Percentiles rank a stretch among this genome's conserved stretches.
Conservation (phyloP, 1,140 invertebrate genomes). For the Drosophila ohnishii region DNA sequence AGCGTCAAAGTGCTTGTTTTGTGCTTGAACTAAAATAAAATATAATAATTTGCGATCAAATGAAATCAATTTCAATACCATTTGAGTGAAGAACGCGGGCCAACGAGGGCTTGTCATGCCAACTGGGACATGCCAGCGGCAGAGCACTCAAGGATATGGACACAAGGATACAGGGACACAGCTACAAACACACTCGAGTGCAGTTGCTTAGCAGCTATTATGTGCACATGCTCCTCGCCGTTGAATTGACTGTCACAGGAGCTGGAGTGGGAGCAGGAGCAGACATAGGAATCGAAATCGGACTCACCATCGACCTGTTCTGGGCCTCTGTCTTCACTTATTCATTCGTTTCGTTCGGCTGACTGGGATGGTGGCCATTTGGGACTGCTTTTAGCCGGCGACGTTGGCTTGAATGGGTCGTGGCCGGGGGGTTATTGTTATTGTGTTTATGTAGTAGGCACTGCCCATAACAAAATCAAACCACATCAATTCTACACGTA, state of each 20-base stretch:
- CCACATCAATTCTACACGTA: constrained; percentile 79
- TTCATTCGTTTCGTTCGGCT: constrained; percentile 70
- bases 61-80: constrained; percentile 79
- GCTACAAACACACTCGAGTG: constrained; percentile 12
- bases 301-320: constrained; percentile 27
- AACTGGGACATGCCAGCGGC: constrained; percentile 67
- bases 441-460: constrained; percentile 72
- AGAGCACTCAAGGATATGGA: constrained; percentile 54
- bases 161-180: constrained; percentile 13
- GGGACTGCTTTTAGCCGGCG: constrained; percentile 63
- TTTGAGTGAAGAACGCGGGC: constrained; percentile 65
- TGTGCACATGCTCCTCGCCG: constrained; percentile 66
- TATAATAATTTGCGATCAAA: constrained; percentile 77
- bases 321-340: constrained; percentile 62
- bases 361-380: constrained; percentile 47
- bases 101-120: constrained; percentile 50
- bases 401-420: constrained; percentile 47
- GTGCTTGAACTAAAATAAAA: constrained; percentile 37
- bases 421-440: constrained; percentile 35
- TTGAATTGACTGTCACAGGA: constrained; percentile 46
- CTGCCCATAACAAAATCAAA: constrained; percentile 78
- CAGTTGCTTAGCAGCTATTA: constrained; percentile 81
- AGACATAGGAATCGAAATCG: constrained; percentile 9
- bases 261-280: not conserved
- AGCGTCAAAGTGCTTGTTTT: not conserved